Base-by-base conservation (phyloP, 1,140 invertebrate species). In the Cylas formicarius region DNA sequence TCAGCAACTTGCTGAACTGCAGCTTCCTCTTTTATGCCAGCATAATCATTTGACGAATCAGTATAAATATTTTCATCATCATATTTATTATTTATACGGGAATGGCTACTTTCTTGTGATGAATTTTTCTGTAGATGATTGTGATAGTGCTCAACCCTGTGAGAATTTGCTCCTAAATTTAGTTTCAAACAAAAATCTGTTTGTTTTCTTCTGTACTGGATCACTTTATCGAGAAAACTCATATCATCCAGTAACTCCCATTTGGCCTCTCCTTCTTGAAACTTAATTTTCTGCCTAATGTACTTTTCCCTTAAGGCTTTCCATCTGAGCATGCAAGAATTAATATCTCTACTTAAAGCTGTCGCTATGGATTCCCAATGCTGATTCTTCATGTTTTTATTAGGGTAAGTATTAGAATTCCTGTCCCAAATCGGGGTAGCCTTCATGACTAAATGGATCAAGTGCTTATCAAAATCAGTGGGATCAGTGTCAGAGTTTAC, bases 261-360 rank as follows among this genome's bases (percentile, higher is more conserved):
- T 37, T 58, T 58, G 14, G 34, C 36, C 22, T 54, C 49, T 3
- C 51, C 50, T 22, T 54, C 57, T 29, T 52, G 28, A 33, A 39
- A 56, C 36, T 57, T 57, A 7, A 44, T 48, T 35, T 56, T 58
- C 33, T 58, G 56, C 19, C 56, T 27, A 20, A 58, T 58, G 38
- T 58, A 58, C 27, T 58, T 58, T 31, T 58, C 56, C 32, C 56
- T 38, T n/a, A 58, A 33, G 3, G 51, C 53, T 29, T 58, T 58
- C 56, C 56, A 58, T 7, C 54, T 26, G 13, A 54, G 39, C 51
- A 50, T 53, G 24, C 56, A 58, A 11, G 37, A 20, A 23, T 48
- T 48, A 4, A 40, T 23, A 29, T 58, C 53, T 14, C 41, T 23
- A 21, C 56, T 53, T 28, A 58, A 36, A 2, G 19, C 32, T 8